phyloP scores from a whole-genome alignment of 2,888 invertebrate genomes.

The Patella pellucida region DNA sequence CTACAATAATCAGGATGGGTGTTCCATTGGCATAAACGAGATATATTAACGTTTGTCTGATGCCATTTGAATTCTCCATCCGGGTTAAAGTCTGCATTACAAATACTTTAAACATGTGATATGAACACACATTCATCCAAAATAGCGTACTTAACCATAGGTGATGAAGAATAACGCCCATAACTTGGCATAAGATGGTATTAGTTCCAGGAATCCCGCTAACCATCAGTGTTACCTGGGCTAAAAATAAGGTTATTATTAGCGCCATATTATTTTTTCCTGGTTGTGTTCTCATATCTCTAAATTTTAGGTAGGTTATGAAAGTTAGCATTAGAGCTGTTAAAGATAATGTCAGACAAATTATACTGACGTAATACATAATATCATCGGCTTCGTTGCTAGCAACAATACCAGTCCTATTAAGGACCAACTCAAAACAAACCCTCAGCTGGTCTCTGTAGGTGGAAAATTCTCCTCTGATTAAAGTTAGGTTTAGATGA shows the following conservation, averaged over 20 bases:
- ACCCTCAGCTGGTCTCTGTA: background rate
- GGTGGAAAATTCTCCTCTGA: background rate
- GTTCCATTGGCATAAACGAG: constrained; percentile 12
- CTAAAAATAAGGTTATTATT: constrained; percentile 31
- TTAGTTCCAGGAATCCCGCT: constrained; percentile 19
- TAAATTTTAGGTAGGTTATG: constrained; percentile 32
- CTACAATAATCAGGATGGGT: constrained; percentile 16
- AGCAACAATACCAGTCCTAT: background rate
- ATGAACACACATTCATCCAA: constrained; percentile 44
- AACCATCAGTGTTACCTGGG: constrained; percentile 37
- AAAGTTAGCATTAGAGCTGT: constrained; percentile 37
- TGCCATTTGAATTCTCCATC: constrained; percentile 11
- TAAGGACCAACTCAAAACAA: background rate
- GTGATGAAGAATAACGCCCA: constrained; percentile 42
- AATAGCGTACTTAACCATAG: constrained; percentile 39
- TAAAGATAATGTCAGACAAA: constrained; percentile 29
- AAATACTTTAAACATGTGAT: constrained; percentile 38
- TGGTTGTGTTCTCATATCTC: constrained; percentile 35
- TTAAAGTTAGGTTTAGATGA: background rate
- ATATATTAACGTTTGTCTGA: constrained; percentile 25
- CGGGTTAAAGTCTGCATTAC: constrained; percentile 13
- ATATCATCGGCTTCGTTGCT: background rate
- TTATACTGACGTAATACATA: background rate
- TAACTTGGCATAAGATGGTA: constrained; percentile 27
- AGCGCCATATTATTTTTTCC: constrained; percentile 42